Base-by-base conservation (phyloP, 2,888 invertebrate genomes). In the Luffia ferchaultella region DNA sequence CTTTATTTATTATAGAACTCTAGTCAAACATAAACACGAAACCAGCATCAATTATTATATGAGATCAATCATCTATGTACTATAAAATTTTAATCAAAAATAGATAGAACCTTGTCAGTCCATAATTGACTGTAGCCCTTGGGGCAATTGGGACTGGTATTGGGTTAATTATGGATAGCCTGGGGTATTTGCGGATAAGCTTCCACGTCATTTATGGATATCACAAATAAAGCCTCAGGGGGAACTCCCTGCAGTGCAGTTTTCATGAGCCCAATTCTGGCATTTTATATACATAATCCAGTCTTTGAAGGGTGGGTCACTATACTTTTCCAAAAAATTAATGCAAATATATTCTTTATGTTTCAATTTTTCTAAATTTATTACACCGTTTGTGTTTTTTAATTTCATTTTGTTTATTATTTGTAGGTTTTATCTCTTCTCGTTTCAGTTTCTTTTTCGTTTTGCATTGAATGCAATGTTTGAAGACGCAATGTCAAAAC, bases 1-100 rank as follows among this genome's bases (percentile, higher is more conserved):
- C 48, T 53, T 53, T 55, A 55, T 55, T 55, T 43, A 52, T 53
- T 53, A 51, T 50, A 45, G 50, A 53, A 50, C 53, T 55, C 20
- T 48, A 43, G 50, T 51, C 46, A 45, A 46, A 3, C n/a, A 48
- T 18, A 41, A 50, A 53, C 16, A 17, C n/a, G n/a, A 48, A 50
- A 52, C 44, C 48, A 55, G 43, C 42, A 46, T 46, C 30, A 52
- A 20, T 51, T 48, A 53, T 50, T 46, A 46, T 46, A 46, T 16
- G 53, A 48, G 50, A 52, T 52, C 49, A 53, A 53, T 55, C 50
- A 51, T 48, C 50, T n/a, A n/a, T n/a, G n/a, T 48, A 12, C 1
- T 30, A 43, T 48, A 20, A 45, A 30, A 7, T 50, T 52, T 52
- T 48, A 41, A 46, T 45, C 43, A 53, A 53, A 52, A 53, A 50